Percentiles rank a stretch among this genome's conserved stretches.
Conservation (phyloP, 1,140 invertebrate genomes). For the Zaprionus camerounensis region DNA sequence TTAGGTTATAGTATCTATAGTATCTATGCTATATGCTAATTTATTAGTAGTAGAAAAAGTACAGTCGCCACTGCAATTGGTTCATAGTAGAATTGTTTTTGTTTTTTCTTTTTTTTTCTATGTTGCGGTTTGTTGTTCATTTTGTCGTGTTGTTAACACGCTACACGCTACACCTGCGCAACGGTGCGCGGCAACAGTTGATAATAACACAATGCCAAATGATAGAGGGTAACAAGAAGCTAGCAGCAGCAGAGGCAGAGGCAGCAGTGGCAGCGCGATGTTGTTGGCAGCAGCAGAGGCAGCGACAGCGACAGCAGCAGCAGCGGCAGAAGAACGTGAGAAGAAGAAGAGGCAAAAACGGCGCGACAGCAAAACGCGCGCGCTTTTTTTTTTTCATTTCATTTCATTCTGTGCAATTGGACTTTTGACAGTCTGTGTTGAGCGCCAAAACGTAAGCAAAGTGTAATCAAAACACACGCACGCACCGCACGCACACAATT, state of each 20-base stretch:
- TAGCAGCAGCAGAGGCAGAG: slow-evolving; percentile 21
- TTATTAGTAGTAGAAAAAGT: slow-evolving; percentile 42
- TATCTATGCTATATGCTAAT: slow-evolving; percentile 50
- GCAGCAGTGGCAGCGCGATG: slow-evolving; percentile 17
- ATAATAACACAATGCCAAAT: slow-evolving; percentile 55
- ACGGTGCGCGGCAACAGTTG: slow-evolving; percentile 74
- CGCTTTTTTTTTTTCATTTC: slow-evolving; percentile 44
- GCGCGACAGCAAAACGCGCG: slow-evolving; percentile 63
- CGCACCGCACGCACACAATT: slow-evolving; percentile 68
- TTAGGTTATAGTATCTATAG: slow-evolving; percentile 29
- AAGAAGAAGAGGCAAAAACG: slow-evolving; percentile 19
- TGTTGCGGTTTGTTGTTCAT: slow-evolving; percentile 50
- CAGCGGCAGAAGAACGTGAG: slow-evolving; percentile 22
- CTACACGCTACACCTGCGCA: slow-evolving; percentile 76
- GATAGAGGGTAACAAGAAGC: slow-evolving; percentile 41
- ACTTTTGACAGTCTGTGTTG: slow-evolving; percentile 61
- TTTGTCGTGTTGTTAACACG: slow-evolving; percentile 66
- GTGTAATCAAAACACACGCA: slow-evolving; percentile 82
- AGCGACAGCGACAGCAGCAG: slow-evolving; percentile 28
- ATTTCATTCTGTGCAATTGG: slow-evolving; percentile 64
- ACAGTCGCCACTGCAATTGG: slow-evolving; percentile 51
- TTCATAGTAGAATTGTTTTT: slow-evolving; percentile 24
- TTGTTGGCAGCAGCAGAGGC: slow-evolving; percentile 9
- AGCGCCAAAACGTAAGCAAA: slow-evolving; percentile 77
- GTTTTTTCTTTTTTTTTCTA: slow-evolving; percentile 26